phyloP scores from a whole-genome alignment of 2,888 invertebrate species.

The Aradus depressus region DNA sequence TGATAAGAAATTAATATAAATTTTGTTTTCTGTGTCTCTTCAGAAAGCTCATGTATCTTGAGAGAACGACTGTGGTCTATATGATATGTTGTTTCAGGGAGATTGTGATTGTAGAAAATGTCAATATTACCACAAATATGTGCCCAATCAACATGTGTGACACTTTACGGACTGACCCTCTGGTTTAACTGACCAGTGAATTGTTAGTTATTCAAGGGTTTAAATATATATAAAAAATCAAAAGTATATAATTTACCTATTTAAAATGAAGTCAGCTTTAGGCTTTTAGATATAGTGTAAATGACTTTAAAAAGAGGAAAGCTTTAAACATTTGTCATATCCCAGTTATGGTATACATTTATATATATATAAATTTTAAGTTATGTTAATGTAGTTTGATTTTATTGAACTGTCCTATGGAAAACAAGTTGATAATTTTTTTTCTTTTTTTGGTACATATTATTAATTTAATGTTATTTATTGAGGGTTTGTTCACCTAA shows the following conservation, averaged over 20 bases:
- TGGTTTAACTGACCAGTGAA: no score
- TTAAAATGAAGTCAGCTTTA: constrained; percentile 13
- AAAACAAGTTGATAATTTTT: background rate
- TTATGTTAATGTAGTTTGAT: constrained; percentile 5
- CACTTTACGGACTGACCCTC: no score
- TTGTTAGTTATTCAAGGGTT: no score
- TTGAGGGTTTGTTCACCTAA: background rate
- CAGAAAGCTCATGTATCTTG: no score
- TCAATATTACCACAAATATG: no score
- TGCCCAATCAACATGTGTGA: no score
- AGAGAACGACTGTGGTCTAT: no score
- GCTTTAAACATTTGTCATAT: constrained; percentile 3
- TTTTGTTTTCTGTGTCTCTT: no score
- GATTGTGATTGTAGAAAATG: no score
- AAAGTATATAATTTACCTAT: background rate
- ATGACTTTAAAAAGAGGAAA: background rate
- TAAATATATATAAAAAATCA: no score
- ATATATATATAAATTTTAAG: constrained; percentile 8
- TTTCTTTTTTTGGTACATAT: background rate
- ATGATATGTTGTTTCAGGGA: no score
- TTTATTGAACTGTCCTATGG: background rate
- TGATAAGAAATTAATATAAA: no score
- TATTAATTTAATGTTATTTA: background rate
- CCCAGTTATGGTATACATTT: constrained; percentile 1
- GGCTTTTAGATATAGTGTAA: constrained; percentile 9